A percentile compares a stretch with the other conserved stretches of the same genome.
Conservation (phyloP, 2,797 vertebrate genomes). For the Takifugu ocellatus region DNA sequence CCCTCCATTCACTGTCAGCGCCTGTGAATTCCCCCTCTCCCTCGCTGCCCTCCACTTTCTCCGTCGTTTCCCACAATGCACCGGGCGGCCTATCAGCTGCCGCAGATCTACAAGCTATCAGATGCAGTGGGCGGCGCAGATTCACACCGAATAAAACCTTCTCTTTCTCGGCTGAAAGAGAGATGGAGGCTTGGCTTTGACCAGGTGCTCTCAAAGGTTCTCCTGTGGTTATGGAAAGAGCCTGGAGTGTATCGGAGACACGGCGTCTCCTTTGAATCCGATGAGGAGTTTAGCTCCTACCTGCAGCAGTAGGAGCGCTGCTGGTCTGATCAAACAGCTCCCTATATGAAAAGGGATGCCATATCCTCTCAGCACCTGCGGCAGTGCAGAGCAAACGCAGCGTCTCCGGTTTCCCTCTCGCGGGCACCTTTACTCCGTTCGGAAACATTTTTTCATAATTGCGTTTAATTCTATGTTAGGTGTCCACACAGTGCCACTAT, state of each 20-base stretch:
- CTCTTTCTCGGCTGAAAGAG: constrained; percentile 6
- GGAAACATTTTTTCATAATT: constrained; percentile 76
- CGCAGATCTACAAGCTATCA: constrained; percentile 49
- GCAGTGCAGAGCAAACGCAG: constrained; percentile 64
- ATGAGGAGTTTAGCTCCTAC: constrained; percentile 61
- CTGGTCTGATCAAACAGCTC: constrained; percentile 70
- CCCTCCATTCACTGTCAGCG: constrained; percentile 53
- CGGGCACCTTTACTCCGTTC: constrained; percentile 53
- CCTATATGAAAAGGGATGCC: constrained; percentile 70
- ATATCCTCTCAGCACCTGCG: constrained; percentile 62
- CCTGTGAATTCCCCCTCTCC: constrained; percentile 41
- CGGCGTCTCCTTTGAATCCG: constrained; percentile 65
- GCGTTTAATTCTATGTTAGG: constrained; percentile 74
- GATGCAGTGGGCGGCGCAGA: constrained; percentile 28
- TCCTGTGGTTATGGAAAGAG: constrained; percentile 63
- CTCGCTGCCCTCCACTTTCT: constrained; percentile 28
- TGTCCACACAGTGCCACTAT: constrained; percentile 64
- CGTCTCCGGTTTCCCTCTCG: constrained; percentile 52
- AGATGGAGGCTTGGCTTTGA: constrained; percentile 28
- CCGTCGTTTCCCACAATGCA: constrained; percentile 37
- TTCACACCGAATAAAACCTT: constrained; percentile 36
- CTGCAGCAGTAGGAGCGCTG: constrained; percentile 56
- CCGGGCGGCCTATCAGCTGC: constrained; percentile 37
- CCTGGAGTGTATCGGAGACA: constrained; percentile 58
- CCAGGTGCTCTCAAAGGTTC: constrained; percentile 41